Conservation (phyloP, 2,888 invertebrate genomes). For the Microchrysa polita region DNA sequence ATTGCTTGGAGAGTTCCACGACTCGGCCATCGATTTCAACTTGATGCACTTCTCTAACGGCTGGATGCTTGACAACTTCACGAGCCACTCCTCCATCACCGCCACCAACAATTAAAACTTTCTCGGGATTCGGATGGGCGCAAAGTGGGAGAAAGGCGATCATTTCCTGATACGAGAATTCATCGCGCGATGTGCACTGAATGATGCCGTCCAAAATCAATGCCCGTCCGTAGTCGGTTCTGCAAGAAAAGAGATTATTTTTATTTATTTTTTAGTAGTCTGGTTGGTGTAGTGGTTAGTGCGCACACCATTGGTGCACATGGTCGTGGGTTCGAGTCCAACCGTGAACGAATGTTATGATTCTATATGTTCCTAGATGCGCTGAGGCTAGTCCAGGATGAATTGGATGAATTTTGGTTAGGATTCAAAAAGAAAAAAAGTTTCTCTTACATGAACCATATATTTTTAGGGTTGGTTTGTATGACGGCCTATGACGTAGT, state of each 20-base stretch:
- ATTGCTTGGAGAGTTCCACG: conserved; percentile 87
- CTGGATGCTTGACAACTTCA: conserved; percentile 92
- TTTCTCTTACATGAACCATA: too few relatives aligned
- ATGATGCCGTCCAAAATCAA: conserved; percentile 95
- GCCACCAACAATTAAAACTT: conserved; percentile 94
- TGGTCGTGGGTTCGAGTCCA: too few relatives aligned
- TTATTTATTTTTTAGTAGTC: too few relatives aligned
- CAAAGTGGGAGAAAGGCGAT: conserved; percentile 93
- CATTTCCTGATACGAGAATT: conserved; percentile 99
- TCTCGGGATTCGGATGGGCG: conserved; percentile 88
- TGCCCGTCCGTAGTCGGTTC: conserved; percentile 82
- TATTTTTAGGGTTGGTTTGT: too few relatives aligned
- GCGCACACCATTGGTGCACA: too few relatives aligned
- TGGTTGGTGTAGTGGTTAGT: too few relatives aligned
- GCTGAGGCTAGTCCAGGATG: too few relatives aligned
- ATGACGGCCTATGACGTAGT: too few relatives aligned
- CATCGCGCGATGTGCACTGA: conserved; percentile 95
- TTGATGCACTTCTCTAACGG: conserved; percentile 85
- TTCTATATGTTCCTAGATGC: too few relatives aligned
- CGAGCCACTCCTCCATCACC: conserved; percentile 98
- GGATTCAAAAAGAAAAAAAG: too few relatives aligned
- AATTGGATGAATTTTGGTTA: too few relatives aligned
- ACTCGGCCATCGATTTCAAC: conserved; percentile 97
- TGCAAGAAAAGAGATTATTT: conserved; percentile 56
- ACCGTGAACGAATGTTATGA: too few relatives aligned